phyloP scores from a whole-genome alignment of 2,888 invertebrate species.

The Stegophylla sp. region DNA sequence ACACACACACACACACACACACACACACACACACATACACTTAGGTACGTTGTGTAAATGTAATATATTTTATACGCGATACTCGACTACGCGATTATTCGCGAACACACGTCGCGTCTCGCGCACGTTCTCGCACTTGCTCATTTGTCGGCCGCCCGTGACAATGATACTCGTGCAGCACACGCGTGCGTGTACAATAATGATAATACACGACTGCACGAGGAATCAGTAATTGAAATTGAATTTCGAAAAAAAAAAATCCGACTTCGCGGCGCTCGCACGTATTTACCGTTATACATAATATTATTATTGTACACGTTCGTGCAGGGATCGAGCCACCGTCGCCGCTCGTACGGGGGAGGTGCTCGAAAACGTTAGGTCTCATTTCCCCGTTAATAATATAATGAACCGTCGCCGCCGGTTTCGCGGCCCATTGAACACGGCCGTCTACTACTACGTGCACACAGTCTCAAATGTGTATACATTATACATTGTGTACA shows the following conservation, averaged over 20 bases:
- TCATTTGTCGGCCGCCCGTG: conserved; percentile 46
- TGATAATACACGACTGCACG: background rate
- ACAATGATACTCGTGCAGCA: conserved; percentile 30
- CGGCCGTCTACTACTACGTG: background rate
- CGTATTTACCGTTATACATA: too few species aligned
- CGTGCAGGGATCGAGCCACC: too few species aligned
- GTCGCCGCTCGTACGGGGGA: too few species aligned
- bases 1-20: too few species aligned
- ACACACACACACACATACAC: too few species aligned
- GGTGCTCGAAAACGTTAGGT: background rate
- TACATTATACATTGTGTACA: background rate
- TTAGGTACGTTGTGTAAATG: too few species aligned
- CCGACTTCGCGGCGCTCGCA: background rate
- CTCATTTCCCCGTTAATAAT: background rate
- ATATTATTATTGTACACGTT: too few species aligned
- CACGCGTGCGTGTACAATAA: background rate
- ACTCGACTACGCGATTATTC: conserved; percentile 51
- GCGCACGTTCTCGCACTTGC: conserved; percentile 55
- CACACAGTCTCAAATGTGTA: too few species aligned
- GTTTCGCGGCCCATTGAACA: conserved; percentile 49
- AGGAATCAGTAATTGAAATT: conserved; percentile 19
- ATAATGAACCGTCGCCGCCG: conserved; percentile 20
- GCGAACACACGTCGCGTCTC: conserved; percentile 37
- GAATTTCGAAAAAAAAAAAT: conserved; percentile 30
- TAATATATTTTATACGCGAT: background rate